Base-by-base conservation (phyloP, 2,113 vertebrate genomes). In the Percopsis transmontana region DNA sequence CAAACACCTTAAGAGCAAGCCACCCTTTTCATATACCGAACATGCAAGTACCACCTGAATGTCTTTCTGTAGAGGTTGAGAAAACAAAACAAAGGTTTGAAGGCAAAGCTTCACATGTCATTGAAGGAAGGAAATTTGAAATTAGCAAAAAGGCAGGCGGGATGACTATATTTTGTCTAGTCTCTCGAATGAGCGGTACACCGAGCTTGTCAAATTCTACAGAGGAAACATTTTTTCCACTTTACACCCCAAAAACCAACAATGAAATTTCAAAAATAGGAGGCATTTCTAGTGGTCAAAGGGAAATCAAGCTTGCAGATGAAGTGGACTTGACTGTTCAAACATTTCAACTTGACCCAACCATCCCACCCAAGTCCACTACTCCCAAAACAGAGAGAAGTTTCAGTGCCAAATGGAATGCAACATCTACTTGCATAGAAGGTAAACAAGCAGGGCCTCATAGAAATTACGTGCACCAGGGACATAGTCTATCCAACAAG, bases 161-260 rank as follows among this genome's bases (percentile, higher is more conserved):
- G 5, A 55, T 88, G 78, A 91, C 90, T 2, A 82, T 92, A 52
- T 93, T 93, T 72, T 93, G 92, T 58, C 73, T 92, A 18, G 89
- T 93, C 53, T 93, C 92, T 21, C 83, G 89, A 38, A 87, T 81
- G 42, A 83, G 78, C 13, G 72, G 47, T 12, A 58, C 81, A 2
- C 66, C 81, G 15, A 64, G 52, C 19, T 64, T 67, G 14, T 24
- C 69, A 19, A 27, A 70, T 14, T 41, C 76, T 39, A 70, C 64
- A 11, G 27, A 51, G 7, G 66, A 71, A 51, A 57, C 42, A 9
- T 77, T 74, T 40, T 54, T 78, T 45, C 80, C 86, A 2, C n/a
- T 77, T 23, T 77, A 59, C 59, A 56, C 48, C 18, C 39, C 24
- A 1, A 62, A 79, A 57, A 50, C 54, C 24, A 72, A 52, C 23